A percentile compares a stretch with the other conserved stretches of the same genome.
These are phyloP conservation scores for Papilio aristodemus DNA, from an alignment of 1,140 invertebrate genomes.

Conservation along the genomic window DNA sequence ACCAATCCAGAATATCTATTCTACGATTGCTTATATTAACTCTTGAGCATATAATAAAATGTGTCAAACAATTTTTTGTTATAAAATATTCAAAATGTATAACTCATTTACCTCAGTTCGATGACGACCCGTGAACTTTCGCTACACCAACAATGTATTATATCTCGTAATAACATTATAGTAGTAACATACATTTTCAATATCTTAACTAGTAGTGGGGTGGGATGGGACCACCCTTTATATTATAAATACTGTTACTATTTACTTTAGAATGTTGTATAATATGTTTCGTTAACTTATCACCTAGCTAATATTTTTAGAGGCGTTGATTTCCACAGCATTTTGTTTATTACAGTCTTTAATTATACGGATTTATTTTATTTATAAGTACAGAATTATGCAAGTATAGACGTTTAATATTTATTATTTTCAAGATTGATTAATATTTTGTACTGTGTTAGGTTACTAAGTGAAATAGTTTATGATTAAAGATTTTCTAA, in stretches of 20 bases:
- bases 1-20: constrained; percentile 35
- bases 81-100: constrained; percentile 26
- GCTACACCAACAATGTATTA: constrained; percentile 6
- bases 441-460: neutral
- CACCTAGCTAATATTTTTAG: constrained; percentile 24
- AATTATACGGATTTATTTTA: constrained; percentile 18
- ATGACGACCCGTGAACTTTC: constrained; percentile 21
- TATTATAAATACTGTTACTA: constrained; percentile 22
- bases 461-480: neutral
- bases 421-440: neutral
- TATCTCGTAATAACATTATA: constrained; percentile 1
- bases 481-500: neutral
- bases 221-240: neutral
- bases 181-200: constrained; percentile 5
- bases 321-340: constrained; percentile 28
- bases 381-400: neutral
- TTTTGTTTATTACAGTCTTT: constrained; percentile 31
- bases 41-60: constrained; percentile 33
- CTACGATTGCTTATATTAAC: constrained; percentile 32
- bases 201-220: constrained; percentile 28
- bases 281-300: constrained; percentile 32
- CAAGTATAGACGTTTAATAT: constrained; percentile 3
- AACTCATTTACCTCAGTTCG: constrained; percentile 17
- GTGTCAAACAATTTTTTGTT: constrained; percentile 12
- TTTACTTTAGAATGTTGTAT: constrained; percentile 31